A percentile compares a stretch with the other conserved stretches of the same genome.
Evolutionary conservation across 2,113 vertebrate species (phyloP).

Genomic region (Cyphomyrus discorhynchus): DNA sequence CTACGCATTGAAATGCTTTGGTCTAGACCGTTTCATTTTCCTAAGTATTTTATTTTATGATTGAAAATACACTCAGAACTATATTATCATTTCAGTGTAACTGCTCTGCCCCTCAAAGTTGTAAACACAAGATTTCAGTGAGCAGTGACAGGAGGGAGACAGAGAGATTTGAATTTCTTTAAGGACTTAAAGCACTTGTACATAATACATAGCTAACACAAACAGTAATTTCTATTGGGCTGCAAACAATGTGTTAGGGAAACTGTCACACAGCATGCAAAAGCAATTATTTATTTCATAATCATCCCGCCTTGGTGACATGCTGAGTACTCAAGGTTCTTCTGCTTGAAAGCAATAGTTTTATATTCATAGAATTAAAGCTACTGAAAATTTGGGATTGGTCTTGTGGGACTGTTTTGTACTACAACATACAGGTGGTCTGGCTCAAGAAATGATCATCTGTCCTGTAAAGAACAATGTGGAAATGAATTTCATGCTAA

Average conservation of each 20-base stretch:
- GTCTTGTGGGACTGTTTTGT: not conserved
- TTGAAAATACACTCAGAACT: not conserved
- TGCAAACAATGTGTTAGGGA: conserved; percentile 10
- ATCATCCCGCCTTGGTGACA: not conserved
- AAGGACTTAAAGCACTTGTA: not conserved
- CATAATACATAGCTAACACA: not conserved
- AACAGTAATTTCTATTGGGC: conserved; percentile 6
- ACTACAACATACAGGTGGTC: not conserved
- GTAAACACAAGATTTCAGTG: not conserved
- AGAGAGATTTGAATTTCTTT: not conserved
- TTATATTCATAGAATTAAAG: not conserved
- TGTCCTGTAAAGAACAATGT: not conserved
- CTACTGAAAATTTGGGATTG: not conserved
- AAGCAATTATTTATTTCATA: conserved; percentile 12
- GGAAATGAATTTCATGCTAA: not conserved
- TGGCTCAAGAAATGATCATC: not conserved
- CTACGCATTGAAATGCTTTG: not conserved
- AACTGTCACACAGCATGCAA: conserved; percentile 10
- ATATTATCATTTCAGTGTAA: not conserved
- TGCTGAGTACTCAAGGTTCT: not conserved
- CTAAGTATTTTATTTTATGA: not conserved
- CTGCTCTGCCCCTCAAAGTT: not conserved
- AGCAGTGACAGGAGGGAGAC: not conserved
- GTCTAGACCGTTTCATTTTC: not conserved
- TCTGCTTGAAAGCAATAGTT: not conserved